phyloP scores from a whole-genome alignment of 2,797 vertebrate genomes.

The Triplophysa bombifrons region DNA sequence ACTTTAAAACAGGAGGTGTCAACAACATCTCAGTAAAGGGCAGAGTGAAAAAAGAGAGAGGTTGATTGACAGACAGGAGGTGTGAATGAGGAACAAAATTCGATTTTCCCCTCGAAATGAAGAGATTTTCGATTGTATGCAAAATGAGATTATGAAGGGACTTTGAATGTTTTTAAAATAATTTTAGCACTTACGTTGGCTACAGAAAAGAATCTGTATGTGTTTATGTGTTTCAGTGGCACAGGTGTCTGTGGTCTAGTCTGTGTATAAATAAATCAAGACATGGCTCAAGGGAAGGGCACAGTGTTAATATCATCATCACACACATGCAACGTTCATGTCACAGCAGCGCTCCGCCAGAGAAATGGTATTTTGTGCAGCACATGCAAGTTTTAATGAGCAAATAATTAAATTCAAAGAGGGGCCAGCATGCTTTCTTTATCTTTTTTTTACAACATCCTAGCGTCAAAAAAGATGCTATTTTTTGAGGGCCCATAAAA shows the following conservation, averaged over 20 bases:
- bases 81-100: background rate
- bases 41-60: background rate
- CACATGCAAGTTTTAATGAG: background rate
- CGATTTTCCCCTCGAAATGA: background rate
- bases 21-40: constrained; percentile 31
- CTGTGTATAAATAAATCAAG: constrained; percentile 48
- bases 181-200: background rate
- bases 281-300: constrained; percentile 49
- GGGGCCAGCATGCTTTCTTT: background rate
- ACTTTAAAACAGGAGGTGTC: constrained; percentile 23
- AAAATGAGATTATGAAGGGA: too few relatives aligned
- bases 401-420: background rate
- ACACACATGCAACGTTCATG: background rate
- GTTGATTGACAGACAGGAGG: background rate
- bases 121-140: background rate
- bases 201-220: background rate
- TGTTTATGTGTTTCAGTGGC: constrained; percentile 16
- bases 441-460: background rate
- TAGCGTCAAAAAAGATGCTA: background rate
- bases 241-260: constrained; percentile 47
- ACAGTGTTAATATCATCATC: constrained; percentile 34
- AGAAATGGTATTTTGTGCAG: too few relatives aligned
- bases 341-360: background rate
- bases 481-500: constrained; percentile 10
- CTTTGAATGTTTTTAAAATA: background rate